Base-by-base conservation (phyloP, 2,888 invertebrate genomes). In the Chalcis sispes region DNA sequence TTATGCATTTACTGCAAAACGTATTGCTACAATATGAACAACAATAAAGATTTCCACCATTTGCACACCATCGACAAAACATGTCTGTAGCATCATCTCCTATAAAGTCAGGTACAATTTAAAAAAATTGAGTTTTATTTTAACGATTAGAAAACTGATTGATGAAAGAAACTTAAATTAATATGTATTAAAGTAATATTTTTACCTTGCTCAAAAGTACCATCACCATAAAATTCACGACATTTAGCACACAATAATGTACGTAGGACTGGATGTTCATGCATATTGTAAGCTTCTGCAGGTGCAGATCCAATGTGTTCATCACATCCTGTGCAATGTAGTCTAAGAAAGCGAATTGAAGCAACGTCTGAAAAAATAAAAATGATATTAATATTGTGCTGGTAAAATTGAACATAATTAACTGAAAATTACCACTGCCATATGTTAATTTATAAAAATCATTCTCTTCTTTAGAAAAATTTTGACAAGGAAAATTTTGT, bases 51-150 rank as follows among this genome's bases (percentile, higher is more conserved):
- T 93, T 93, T 3, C 94, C 94, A 36, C 91, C 95, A 86, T 95
- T 95, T 0, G 95, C 95, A 84, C 95, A 95, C 95, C 95, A 95
- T 62, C 95, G 91, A 82, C 95, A 95, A 84, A 95, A 95, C 77
- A 95, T 89, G 85, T 95, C 95, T 18, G 95, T 95, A 27, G 94
- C 94, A 89, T 95, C 95, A 86, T 95, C 95, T 64, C 95, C 88
- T 89, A 76, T 13, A 18, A 23, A 56, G 52, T 23, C n/a, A n/a
- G n/a, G n/a, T n/a, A n/a, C n/a, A n/a, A n/a, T n/a, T n/a, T n/a
- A n/a, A n/a, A 46, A 27, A 72, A 36, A 67, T 50, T 50, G 10
- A 7, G 29, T 25, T 32, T 36, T 27, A 50, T 36, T 7, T 32
- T 36, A 40, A 40, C 10, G 54, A 67, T n/a, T n/a, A n/a, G n/a